Base-by-base conservation (phyloP, 2,113 vertebrate genomes). In the Lates calcarifer region DNA sequence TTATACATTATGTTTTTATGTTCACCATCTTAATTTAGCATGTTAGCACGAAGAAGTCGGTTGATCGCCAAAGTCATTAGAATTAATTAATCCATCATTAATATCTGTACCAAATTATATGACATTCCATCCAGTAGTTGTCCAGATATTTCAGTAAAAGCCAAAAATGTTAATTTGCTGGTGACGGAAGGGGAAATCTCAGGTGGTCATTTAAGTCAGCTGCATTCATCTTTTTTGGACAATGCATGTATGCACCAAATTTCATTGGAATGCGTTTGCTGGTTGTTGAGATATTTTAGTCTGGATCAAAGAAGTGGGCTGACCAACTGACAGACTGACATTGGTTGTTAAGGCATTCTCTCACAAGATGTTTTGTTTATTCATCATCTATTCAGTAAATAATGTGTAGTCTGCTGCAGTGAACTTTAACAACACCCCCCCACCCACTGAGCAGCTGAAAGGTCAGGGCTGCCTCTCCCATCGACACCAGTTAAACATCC, bases 381-480 rank as follows among this genome's bases (percentile, higher is more conserved):
- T 20, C 8, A 22, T 17, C 20, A 12, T 26, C 11, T 14, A 28
- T 26, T 43, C 45, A 66, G 20, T 33, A 24, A 49, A 76, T 57
- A 9, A 62, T 45, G 64, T 63, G 9, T 15, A 3, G 24, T 57
- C 29, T 76, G 33, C 49, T 39, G 51, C 14, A 75, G 41, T 26
- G 74, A 79, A 83, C 69, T 73, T 63, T 74, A 71, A 63, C 12
- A 22, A 77, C 24, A 66, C 43, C 47, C 28, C 47, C 41, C 26
- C 68, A 22, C 60, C 68, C 60, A 56, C 81, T 49, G 51, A 64
- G 45, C 41, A 15, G 55, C 45, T 66, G 31, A 85, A 90, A 87
- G 85, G 86, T 86, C 83, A 84, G 28, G 3, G 43, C 56, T 58
- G 55, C 41, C 53, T 56, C 74, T 77, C 37, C 67, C 49, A 77